Base-by-base conservation (phyloP, 2,113 vertebrate genomes). In the Machaerirhynchus nigripectus region DNA sequence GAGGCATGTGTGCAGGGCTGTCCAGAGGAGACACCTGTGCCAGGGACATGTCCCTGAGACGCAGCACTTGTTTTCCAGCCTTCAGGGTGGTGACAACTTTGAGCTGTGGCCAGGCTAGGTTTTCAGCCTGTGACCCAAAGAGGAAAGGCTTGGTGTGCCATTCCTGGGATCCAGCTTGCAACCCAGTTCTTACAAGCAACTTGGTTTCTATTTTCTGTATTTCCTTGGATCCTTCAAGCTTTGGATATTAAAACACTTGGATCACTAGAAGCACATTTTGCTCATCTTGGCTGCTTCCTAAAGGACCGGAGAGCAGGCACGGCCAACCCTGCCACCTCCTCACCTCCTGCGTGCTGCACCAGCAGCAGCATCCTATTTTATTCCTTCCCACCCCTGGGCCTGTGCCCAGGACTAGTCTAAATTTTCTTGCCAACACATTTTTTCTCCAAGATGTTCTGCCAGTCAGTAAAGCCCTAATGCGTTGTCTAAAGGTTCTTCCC, bases 361-460 rank as follows among this genome's bases (percentile, higher is more conserved):
- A 80, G 71, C 17, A 1, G 69, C 81, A 59, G 24, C 55, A 88
- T 85, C 83, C 75, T 61, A 42, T 88, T 88, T 92, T 95, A 80
- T 67, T 90, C 50, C 82, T 96, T 83, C 71, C 75, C 49, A 46
- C 37, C 79, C 85, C 68, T 86, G 88, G 82, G 76, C 37, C 44
- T 0, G 0, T 84, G 84, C 74, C 92, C 68, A 86, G 79, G 75
- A 84, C 68, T 65, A 74, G 33, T 79, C 63, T 88, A 84, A 92
- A 92, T 88, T 92, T 90, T 86, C 85, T 74, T 78, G 95, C 92
- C 85, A 93, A 75, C 7, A 57, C 20, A 75, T 93, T 95, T 86
- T 93, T 88, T 56, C 28, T 85, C 44, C 68, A 64, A 90, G 79
- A 93, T 88, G 68, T 93, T 93, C 75, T 88, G 87, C 56, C 82